Evolutionary conservation across 53 echinoderm and acorn worm species (phyloP), one percentile per base, ranked within the genome.

Genomic region (Holothuria leucospilota): DNA sequence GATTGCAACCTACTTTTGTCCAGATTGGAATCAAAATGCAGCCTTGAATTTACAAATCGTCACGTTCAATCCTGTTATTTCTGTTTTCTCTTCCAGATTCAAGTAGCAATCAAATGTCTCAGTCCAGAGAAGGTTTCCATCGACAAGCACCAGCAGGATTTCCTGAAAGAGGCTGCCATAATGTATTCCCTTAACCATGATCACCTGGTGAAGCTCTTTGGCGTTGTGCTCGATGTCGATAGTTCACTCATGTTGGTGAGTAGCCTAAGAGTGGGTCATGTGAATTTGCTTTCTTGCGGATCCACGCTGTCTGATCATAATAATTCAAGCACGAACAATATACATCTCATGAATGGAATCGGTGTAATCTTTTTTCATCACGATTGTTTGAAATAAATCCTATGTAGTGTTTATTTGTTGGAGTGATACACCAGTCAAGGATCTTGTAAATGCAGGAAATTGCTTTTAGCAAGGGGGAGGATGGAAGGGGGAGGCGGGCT

Each of bases 131-230:
- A 84, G 41, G 85, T 93, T 15, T 85, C 89, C 20, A 74, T 90
- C 24, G 93, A 94, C 38, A 87, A 89, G 77, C 88, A 89, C 24
- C 84, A 92, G 58, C 91, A 91, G 64, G 99, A 99, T 85, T 99
- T 99, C 78, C 79, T 99, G 29, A 99, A 99, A 83, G 99, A 99
- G 82, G 99, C 99, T 0, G 93, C 99, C 67, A 99, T 99, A 59
- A 99, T 99, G 99, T 93, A 95, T 77, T 95, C 99, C 23, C 88
- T 99, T 24, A 93, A 95, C 78, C 99, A 99, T 29, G 94, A 95
- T 28, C 84, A 94, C 60, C 92, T 99, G 16, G 95, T 99, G 86
- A 95, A 93, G 78, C 86, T 99, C 18, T 99, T 89, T 46, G 99
- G 99, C 16, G 95, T 99, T 6, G 99, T 99, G 12, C 87, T 99